Conservation (phyloP, 2,113 vertebrate genomes). For the Macrotis lagotis region DNA sequence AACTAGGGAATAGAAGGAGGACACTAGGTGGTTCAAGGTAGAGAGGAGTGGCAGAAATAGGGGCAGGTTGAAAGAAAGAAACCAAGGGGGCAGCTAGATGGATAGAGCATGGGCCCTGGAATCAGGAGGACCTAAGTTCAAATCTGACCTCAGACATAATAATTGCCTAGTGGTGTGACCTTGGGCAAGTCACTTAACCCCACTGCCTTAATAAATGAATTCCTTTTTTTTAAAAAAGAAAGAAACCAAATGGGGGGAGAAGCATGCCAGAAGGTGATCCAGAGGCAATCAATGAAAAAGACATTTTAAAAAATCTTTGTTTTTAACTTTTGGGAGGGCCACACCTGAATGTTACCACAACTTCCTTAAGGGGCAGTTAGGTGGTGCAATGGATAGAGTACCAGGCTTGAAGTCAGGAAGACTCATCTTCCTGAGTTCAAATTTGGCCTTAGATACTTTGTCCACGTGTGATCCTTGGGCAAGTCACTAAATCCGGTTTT, state of each 20-base stretch:
- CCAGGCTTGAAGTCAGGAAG: too few species aligned
- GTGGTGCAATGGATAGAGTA: not conserved
- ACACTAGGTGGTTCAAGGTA: not conserved
- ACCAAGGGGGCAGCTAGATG: too few species aligned
- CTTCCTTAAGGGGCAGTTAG: not conserved
- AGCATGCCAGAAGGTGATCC: not conserved
- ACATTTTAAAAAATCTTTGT: not conserved
- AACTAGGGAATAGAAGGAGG: not conserved
- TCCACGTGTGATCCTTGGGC: not conserved
- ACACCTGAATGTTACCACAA: not conserved
- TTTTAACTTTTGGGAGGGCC: not conserved
- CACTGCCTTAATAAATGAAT: too few species aligned
- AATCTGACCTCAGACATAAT: too few species aligned
- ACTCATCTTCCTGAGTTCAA: not conserved
- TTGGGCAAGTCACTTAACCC: too few species aligned
- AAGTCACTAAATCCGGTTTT: not conserved
- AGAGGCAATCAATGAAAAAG: not conserved
- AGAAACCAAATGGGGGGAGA: not conserved
- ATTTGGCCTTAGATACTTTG: not conserved
- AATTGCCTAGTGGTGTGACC: too few species aligned
- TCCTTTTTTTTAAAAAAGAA: too few species aligned
- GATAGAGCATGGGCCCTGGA: too few species aligned
- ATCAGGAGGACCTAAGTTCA: too few species aligned
- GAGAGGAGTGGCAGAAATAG: not conserved
- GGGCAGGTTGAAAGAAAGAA: not conserved